Evolutionary conservation across 2,888 invertebrate species (phyloP).

Genomic region (Furcula furcula): DNA sequence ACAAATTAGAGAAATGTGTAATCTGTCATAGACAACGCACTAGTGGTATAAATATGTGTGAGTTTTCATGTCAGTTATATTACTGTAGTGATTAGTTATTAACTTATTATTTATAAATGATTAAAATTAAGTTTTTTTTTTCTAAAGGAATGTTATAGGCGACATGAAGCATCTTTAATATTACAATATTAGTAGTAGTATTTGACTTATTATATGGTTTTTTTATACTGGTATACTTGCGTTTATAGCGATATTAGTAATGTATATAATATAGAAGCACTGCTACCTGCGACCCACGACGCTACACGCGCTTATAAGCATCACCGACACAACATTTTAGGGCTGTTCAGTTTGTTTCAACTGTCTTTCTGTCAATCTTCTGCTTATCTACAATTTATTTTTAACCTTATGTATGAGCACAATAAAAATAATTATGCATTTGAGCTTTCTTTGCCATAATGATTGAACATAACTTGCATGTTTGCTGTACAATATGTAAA

Average conservation of each 20-base stretch:
- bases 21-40: constrained; percentile 58
- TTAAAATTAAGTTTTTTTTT: constrained; percentile 38
- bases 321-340: constrained; percentile 40
- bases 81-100: constrained; percentile 45
- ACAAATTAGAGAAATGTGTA: constrained; percentile 56
- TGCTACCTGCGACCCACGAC: constrained; percentile 32
- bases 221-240: constrained; percentile 24
- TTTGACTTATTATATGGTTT: constrained; percentile 30
- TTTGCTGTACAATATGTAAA: constrained; percentile 1
- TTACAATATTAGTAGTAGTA: constrained; percentile 46
- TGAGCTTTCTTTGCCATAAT: constrained; percentile 38
- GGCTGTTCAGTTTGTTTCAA: constrained; percentile 20
- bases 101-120: constrained; percentile 37
- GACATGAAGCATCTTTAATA: constrained; percentile 61
- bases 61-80: constrained; percentile 58
- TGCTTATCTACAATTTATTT: constrained; percentile 18
- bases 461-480: constrained; percentile 24
- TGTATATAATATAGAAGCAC: constrained; percentile 37
- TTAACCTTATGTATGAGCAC: constrained; percentile 12
- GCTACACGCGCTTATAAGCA: constrained; percentile 39
- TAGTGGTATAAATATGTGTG: constrained; percentile 66
- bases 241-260: constrained; percentile 34
- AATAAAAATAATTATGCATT: constrained; percentile 31
- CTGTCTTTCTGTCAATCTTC: constrained; percentile 8
- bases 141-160: constrained; percentile 71